A percentile compares a stretch with the other conserved stretches of the same genome.
phyloP scores from a whole-genome alignment of 2,113 vertebrate genomes.

The Leiothrix lutea region DNA sequence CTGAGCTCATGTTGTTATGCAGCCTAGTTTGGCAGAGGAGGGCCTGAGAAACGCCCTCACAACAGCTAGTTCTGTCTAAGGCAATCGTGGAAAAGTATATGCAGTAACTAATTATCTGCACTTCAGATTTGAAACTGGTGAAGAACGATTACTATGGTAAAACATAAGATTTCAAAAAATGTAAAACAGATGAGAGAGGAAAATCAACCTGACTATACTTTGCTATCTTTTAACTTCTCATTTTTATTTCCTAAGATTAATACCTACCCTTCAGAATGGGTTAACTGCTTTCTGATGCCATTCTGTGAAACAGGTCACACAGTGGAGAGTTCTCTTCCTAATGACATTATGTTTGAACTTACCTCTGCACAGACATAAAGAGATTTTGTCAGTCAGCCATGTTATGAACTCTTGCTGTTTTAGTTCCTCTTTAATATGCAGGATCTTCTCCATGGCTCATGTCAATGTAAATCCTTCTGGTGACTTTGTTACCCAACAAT shows the following conservation, averaged over 20 bases:
- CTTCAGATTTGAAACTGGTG: neutral
- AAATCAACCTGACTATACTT: neutral
- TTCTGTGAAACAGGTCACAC: neutral
- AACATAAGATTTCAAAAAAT: neutral
- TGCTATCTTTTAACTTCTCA: neutral
- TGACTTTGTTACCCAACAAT: neutral
- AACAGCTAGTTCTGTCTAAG: neutral
- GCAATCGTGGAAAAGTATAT: neutral
- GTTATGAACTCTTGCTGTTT: neutral
- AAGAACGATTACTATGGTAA: neutral
- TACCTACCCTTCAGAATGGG: neutral
- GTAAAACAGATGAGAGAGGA: neutral
- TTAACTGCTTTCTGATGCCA: neutral
- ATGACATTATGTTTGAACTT: neutral
- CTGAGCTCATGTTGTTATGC: neutral
- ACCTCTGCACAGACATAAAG: neutral
- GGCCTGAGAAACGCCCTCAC: neutral
- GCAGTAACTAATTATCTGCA: neutral
- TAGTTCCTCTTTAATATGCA: neutral
- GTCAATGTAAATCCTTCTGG: neutral
- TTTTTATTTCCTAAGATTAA: neutral
- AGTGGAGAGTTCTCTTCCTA: neutral
- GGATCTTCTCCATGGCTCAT: neutral
- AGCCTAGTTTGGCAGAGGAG: neutral
- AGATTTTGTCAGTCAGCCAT: neutral